Evolutionary conservation across 2,888 invertebrate genomes (phyloP).

Genomic region (Lottia scabra): DNA sequence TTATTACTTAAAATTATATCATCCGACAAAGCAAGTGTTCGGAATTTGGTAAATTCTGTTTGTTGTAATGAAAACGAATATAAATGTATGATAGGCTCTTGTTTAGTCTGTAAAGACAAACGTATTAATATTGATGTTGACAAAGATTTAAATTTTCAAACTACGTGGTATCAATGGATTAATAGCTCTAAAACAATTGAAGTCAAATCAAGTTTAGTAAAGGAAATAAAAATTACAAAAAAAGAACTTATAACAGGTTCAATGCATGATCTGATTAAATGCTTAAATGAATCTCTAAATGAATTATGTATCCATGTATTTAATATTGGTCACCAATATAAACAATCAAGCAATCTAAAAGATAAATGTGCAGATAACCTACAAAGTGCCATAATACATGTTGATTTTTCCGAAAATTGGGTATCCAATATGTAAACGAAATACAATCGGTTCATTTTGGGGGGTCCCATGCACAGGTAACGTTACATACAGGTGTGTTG

Average conservation of each 20-base stretch:
- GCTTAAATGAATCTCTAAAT: conserved; percentile 13
- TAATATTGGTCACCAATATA: conserved; percentile 34
- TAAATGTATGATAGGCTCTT: conserved; percentile 11
- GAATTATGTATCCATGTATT: conserved; percentile 26
- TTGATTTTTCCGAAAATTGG: conserved; percentile 68
- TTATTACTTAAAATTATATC: not conserved
- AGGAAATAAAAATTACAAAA: conserved; percentile 13
- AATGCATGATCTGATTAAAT: not conserved
- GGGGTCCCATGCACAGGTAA: conserved; percentile 52
- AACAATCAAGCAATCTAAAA: conserved; percentile 29
- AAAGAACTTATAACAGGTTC: conserved; percentile 22
- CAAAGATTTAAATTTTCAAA: conserved; percentile 7
- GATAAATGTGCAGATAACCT: conserved; percentile 28
- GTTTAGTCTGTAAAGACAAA: conserved; percentile 16
- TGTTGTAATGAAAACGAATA: conserved; percentile 3
- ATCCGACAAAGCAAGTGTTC: not conserved
- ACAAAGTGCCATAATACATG: conserved; percentile 42
- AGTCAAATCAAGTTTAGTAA: conserved; percentile 11
- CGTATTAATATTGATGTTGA: not conserved
- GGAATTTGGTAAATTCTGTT: not conserved
- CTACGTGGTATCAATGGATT: conserved; percentile 23
- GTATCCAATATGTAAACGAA: too few species aligned
- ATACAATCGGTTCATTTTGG: conserved; percentile 63
- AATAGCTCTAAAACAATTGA: conserved; percentile 15
- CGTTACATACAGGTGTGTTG: conserved; percentile 64